These are phyloP conservation scores for Ditylenchus dipsaci DNA, from an alignment of 1,140 invertebrate species.

Conservation along the genomic window DNA sequence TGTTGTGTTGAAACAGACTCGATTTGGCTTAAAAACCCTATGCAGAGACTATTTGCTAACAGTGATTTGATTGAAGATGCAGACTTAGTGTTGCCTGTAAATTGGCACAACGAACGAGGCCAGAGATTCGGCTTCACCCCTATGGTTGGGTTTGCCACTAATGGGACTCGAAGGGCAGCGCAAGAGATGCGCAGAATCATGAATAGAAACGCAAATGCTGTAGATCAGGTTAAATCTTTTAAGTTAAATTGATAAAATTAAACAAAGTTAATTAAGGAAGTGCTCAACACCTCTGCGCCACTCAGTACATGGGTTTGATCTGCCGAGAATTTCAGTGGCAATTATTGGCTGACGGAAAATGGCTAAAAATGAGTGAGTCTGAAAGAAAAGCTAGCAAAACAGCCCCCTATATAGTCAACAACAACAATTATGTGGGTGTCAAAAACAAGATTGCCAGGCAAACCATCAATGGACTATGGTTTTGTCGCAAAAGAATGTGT, in stretches of 20 bases:
- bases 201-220: not conserved
- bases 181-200: constrained; percentile 26
- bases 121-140: constrained; percentile 47
- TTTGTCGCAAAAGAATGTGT: constrained; percentile 30
- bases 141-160: constrained; percentile 42
- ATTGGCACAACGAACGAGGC: constrained; percentile 33
- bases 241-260: constrained; percentile 8
- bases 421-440: constrained; percentile 52
- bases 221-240: constrained; percentile 1
- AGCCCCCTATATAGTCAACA: constrained; percentile 46
- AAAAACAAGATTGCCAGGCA: constrained; percentile 47
- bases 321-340: constrained; percentile 47
- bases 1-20: constrained; percentile 51
- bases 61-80: constrained; percentile 37
- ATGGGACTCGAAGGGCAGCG: constrained; percentile 35
- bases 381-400: constrained; percentile 22
- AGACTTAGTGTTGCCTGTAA: constrained; percentile 43
- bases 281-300: constrained; percentile 43
- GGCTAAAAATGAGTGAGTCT: constrained; percentile 50
- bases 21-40: constrained; percentile 46
- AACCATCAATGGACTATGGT: constrained; percentile 46
- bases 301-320: constrained; percentile 41
- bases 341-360: constrained; percentile 50
- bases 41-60: constrained; percentile 26
- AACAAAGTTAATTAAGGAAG: constrained; percentile 29